Conservation (phyloP, 2,797 vertebrate genomes). For the Typhlichthys subterraneus region DNA sequence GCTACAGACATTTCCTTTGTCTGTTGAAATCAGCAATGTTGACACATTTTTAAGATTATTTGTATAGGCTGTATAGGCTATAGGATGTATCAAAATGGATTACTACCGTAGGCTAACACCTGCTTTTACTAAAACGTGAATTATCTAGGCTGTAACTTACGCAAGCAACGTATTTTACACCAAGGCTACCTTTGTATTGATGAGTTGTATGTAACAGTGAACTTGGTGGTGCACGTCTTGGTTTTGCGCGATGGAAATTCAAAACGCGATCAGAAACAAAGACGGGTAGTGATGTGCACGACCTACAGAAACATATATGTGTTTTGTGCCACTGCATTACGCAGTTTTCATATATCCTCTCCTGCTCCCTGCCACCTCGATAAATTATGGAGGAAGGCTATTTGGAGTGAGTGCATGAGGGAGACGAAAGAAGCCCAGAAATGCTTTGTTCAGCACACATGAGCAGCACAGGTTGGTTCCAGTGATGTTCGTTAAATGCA, state of each 20-base stretch:
- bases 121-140: not conserved
- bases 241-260: conserved; percentile 1
- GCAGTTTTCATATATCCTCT: conserved; percentile 14
- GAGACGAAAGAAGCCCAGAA: conserved; percentile 9
- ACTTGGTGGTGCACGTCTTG: not conserved
- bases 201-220: not conserved
- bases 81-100: not conserved
- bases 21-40: conserved; percentile 30
- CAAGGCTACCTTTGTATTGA: not conserved
- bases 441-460: conserved; percentile 59
- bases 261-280: not conserved
- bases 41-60: no score
- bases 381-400: conserved; percentile 77
- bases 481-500: conserved; percentile 19
- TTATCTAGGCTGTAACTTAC: not conserved
- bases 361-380: conserved; percentile 57
- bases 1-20: conserved; percentile 54
- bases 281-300: not conserved
- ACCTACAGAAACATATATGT: not conserved
- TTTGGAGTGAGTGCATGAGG: conserved; percentile 58
- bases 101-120: not conserved
- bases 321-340: conserved; percentile 6
- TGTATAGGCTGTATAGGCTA: no score
- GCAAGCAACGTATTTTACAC: not conserved
- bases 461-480: conserved; percentile 27